Evolutionary conservation across 2,113 vertebrate genomes (phyloP), one percentile per base, ranked within the genome.

Genomic region (Todiramphus chloris): DNA sequence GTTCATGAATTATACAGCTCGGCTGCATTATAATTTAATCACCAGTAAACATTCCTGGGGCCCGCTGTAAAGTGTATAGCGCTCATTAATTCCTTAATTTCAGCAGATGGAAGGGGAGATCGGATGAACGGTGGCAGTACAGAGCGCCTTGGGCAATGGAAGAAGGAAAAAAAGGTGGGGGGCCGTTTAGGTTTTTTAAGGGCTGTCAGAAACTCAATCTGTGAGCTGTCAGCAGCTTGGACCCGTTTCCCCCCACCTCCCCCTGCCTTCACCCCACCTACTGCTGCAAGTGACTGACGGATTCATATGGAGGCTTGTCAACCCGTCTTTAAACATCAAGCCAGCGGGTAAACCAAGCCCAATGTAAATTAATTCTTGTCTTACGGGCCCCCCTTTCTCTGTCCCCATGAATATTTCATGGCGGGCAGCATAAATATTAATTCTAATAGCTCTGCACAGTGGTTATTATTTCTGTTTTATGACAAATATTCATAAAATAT

Each of bases 21-120:
- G 97, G 98, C 98, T 91, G 94, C 99, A 99, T 99, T 99, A 99
- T 99, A 99, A 99, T 99, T 99, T 99, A 99, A 99, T 99, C 99
- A 99, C 98, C 99, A 98, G 99, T 99, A 99, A 99, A 99, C 99
- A 99, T 99, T 99, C 99, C 98, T 93, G 98, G 99, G 98, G 98
- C 99, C 97, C 96, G 97, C 98, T 98, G 98, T 99, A 99, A 99
- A 99, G 99, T 98, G 98, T 97, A 98, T 98, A 98, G 98, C 98
- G 97, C 99, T 99, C 99, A 99, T 99, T 99, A 99, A 99, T 99
- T 99, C 99, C 98, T 99, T 99, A 99, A 99, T 99, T 99, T 98
- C 97, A 98, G 97, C 98, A 98, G 98, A 98, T 98, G 98, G 98
- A 98, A 98, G 97, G 97, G 97, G 98, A 98, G 98, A 98, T 97